phyloP scores from a whole-genome alignment of 1,140 invertebrate genomes.

The Neodiprion virginianus region DNA sequence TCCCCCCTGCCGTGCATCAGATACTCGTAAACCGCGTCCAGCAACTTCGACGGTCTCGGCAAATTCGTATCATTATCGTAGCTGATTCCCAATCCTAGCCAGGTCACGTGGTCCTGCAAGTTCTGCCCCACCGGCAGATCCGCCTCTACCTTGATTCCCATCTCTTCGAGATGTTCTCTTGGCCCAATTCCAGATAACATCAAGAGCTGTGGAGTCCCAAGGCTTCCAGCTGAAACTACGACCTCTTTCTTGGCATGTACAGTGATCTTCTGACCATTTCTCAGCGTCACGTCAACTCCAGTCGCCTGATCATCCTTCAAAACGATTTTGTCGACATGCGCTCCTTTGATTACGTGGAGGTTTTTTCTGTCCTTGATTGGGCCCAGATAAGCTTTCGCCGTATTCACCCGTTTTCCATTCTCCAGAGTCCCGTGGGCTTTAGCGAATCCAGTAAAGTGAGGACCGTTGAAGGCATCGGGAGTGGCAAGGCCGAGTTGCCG shows the following conservation, averaged over 20 bases:
- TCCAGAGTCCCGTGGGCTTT: slow-evolving; percentile 57
- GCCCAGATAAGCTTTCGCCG: slow-evolving; percentile 68
- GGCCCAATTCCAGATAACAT: slow-evolving; percentile 80
- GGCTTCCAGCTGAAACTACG: slow-evolving; percentile 68
- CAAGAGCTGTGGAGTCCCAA: slow-evolving; percentile 69
- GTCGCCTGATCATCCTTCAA: slow-evolving; percentile 57
- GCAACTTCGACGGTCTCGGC: slow-evolving; percentile 44
- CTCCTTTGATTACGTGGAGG: slow-evolving; percentile 70
- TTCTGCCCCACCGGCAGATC: slow-evolving; percentile 70
- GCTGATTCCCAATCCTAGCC: slow-evolving; percentile 42
- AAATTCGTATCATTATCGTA: slow-evolving; percentile 53
- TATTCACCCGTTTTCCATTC: slow-evolving; percentile 69
- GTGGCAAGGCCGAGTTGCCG: slow-evolving; percentile 55
- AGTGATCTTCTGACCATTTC: slow-evolving; percentile 47
- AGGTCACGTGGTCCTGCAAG: slow-evolving; percentile 71
- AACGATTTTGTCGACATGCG: slow-evolving; percentile 65
- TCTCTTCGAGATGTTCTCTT: slow-evolving; percentile 67
- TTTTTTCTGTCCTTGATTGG: slow-evolving; percentile 69
- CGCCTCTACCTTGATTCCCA: slow-evolving; percentile 62
- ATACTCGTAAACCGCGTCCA: slow-evolving; percentile 45
- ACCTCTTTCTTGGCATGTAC: slow-evolving; percentile 67
- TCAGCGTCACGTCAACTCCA: slow-evolving; percentile 59
- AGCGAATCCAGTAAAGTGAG: slow-evolving; percentile 61
- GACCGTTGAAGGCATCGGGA: slow-evolving; percentile 50
- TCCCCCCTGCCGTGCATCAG: slow-evolving; percentile 37